Percentiles rank a stretch among this genome's conserved stretches.
Evolutionary conservation across 2,888 invertebrate species (phyloP).

Genomic region (Hydraecia micacea): DNA sequence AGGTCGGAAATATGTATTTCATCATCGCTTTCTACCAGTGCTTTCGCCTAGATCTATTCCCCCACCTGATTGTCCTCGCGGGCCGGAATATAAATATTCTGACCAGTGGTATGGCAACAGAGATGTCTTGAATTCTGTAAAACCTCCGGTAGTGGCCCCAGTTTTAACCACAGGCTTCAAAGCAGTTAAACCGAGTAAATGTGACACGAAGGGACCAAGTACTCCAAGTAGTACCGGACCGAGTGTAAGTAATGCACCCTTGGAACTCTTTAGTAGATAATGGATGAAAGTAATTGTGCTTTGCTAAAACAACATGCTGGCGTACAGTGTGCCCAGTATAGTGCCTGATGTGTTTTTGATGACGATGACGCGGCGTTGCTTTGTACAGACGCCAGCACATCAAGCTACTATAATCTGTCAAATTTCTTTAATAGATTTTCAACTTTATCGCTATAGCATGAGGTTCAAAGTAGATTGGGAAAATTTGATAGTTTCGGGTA

Average conservation of each 20-base stretch:
- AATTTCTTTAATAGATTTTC: too few relatives aligned
- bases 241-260: background rate
- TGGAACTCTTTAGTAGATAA: background rate
- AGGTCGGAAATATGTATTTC: slow-evolving; percentile 78
- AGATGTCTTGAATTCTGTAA: slow-evolving; percentile 75
- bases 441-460: too few relatives aligned
- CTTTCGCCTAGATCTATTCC: slow-evolving; percentile 81
- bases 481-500: too few relatives aligned
- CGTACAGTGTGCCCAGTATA: background rate
- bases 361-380: background rate
- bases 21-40: slow-evolving; percentile 77
- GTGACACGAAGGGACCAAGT: too few relatives aligned
- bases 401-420: too few relatives aligned
- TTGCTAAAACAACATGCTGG: background rate
- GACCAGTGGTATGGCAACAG: slow-evolving; percentile 77
- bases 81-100: slow-evolving; percentile 78
- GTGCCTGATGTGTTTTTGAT: background rate
- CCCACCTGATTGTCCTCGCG: slow-evolving; percentile 79
- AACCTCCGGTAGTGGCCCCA: slow-evolving; percentile 83
- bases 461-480: too few relatives aligned
- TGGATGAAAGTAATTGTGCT: background rate
- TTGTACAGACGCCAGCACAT: too few relatives aligned
- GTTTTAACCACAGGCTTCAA: slow-evolving; percentile 63
- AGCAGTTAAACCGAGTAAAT: too few relatives aligned
- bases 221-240: background rate